Conservation (phyloP, 1,140 invertebrate genomes). For the Heterodera schachtii region DNA sequence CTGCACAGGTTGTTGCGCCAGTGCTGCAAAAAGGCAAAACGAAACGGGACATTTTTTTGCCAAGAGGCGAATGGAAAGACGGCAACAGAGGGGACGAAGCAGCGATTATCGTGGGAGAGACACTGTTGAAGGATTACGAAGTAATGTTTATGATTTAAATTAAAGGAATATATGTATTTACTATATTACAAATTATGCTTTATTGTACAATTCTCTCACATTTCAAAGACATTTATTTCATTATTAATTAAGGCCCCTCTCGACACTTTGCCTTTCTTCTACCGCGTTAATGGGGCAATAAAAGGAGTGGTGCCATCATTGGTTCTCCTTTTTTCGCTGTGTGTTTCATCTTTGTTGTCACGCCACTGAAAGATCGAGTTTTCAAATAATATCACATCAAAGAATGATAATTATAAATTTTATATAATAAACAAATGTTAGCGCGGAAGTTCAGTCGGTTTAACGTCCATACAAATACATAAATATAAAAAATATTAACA, state of each 20-base stretch:
- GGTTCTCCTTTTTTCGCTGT: background rate
- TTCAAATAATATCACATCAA: no score
- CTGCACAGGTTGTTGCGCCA: slow-evolving; percentile 66
- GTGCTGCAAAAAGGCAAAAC: slow-evolving; percentile 63
- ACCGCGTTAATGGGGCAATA: background rate
- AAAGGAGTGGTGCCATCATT: background rate
- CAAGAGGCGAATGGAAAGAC: slow-evolving; percentile 43
- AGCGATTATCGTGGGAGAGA: background rate
- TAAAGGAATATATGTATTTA: no score
- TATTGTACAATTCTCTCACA: no score
- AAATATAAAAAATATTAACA: no score
- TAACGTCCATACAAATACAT: no score
- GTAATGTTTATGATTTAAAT: no score
- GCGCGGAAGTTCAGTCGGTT: no score
- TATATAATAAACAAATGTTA: no score
- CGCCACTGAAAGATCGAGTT: background rate
- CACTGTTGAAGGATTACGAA: slow-evolving; percentile 13
- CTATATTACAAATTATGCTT: no score
- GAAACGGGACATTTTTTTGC: slow-evolving; percentile 65
- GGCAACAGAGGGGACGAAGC: slow-evolving; percentile 31
- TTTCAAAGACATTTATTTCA: no score
- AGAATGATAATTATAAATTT: no score
- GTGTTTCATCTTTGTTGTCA: background rate
- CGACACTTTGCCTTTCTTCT: slow-evolving; percentile 10
- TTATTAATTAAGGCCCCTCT: slow-evolving; percentile 4